These are phyloP conservation scores for Zeus faber DNA, from an alignment of 2,113 vertebrate genomes.

Conservation along the genomic window DNA sequence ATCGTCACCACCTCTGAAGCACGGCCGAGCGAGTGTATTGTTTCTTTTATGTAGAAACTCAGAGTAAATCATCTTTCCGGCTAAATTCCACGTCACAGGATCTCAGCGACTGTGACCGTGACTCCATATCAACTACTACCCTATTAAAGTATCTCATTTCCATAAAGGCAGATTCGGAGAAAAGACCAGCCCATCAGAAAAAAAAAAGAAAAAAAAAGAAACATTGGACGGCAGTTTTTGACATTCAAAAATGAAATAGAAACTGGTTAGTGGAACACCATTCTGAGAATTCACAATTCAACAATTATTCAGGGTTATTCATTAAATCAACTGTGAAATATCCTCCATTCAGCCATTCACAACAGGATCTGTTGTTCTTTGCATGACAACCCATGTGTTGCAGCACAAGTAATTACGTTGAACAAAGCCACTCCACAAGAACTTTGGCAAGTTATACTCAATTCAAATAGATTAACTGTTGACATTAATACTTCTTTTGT, in stretches of 20 bases:
- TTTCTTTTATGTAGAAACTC: too few species aligned
- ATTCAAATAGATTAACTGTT: conserved; percentile 55
- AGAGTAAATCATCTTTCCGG: too few species aligned
- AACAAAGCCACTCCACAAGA: conserved; percentile 52
- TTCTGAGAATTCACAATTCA: conserved; percentile 38
- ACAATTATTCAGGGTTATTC: conserved; percentile 43
- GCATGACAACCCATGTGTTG: conserved; percentile 37
- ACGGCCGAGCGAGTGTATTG: too few species aligned
- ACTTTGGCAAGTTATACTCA: conserved; percentile 63
- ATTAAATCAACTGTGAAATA: conserved; percentile 44
- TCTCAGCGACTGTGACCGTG: too few species aligned
- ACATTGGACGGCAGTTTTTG: conserved; percentile 26
- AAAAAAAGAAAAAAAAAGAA: too few species aligned
- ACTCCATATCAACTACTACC: too few species aligned
- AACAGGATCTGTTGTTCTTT: conserved; percentile 27
- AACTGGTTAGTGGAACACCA: conserved; percentile 24
- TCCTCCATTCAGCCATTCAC: too few species aligned
- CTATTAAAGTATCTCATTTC: too few species aligned
- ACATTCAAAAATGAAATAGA: conserved; percentile 31
- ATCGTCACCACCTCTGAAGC: too few species aligned
- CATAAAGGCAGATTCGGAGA: too few species aligned
- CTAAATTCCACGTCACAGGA: too few species aligned
- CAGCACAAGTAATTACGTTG: conserved; percentile 32
- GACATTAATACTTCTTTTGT: not conserved
- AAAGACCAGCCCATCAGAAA: too few species aligned